Conservation (phyloP, 2,113 vertebrate genomes). For the Parus major region DNA sequence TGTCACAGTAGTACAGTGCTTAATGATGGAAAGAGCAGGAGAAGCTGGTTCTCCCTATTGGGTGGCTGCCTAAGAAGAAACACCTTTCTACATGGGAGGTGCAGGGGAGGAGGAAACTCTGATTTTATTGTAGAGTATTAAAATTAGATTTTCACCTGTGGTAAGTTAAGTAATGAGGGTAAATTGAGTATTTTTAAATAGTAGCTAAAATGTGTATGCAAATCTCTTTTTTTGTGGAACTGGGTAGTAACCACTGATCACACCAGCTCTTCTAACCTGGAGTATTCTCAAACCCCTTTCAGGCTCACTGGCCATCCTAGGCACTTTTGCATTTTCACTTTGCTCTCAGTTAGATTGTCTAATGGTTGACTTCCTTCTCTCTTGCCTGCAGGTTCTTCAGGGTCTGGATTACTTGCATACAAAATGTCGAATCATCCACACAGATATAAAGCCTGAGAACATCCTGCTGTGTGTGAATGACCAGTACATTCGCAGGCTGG, state of each 20-base stretch:
- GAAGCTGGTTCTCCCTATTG: not conserved
- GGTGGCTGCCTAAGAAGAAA: not conserved
- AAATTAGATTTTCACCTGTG: not conserved
- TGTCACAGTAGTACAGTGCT: not conserved
- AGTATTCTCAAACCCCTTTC: not conserved
- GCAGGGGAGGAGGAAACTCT: not conserved
- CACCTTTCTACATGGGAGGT: not conserved
- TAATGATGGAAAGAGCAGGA: not conserved
- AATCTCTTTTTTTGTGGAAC: not conserved
- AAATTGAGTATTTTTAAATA: not conserved
- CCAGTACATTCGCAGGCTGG: slow-evolving; percentile 89
- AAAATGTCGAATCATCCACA: slow-evolving; percentile 97
- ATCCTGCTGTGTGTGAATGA: slow-evolving; percentile 93
- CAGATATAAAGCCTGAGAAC: slow-evolving; percentile 98
- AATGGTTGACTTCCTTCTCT: not conserved
- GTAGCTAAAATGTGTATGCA: not conserved
- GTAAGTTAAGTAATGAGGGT: not conserved
- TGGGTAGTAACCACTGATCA: not conserved
- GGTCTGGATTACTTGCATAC: slow-evolving; percentile 95
- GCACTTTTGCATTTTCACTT: not conserved
- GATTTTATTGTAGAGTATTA: not conserved
- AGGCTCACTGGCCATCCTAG: not conserved
- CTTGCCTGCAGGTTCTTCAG: slow-evolving; percentile 85
- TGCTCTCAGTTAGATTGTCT: not conserved
- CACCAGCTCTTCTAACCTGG: not conserved